These are phyloP conservation scores for Pagetopsis macropterus DNA, from an alignment of 2,797 vertebrate species.

Conservation along the genomic window DNA sequence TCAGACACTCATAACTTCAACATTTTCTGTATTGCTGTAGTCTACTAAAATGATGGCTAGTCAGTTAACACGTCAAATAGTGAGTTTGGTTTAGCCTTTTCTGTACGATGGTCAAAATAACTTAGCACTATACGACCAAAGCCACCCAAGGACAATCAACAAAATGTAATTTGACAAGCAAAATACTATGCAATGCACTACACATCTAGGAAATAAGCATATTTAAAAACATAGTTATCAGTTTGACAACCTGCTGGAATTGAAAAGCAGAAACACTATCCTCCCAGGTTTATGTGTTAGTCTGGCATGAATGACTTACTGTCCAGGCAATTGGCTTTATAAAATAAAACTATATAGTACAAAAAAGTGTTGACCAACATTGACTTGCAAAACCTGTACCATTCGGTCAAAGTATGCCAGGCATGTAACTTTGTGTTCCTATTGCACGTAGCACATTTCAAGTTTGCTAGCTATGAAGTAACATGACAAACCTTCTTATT, in stretches of 20 bases:
- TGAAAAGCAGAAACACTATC: constrained; percentile 6
- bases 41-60: constrained; percentile 24
- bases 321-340: not conserved
- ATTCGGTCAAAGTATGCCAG: not conserved
- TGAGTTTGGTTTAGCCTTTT: constrained; percentile 28
- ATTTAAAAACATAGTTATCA: constrained; percentile 30
- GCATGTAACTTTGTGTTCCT: not conserved
- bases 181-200: not conserved
- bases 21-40: constrained; percentile 21
- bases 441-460: not conserved
- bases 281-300: not conserved
- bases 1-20: constrained; percentile 55
- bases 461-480: not conserved
- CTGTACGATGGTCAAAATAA: not conserved
- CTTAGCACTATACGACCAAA: not conserved
- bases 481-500: not conserved
- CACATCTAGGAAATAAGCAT: not conserved
- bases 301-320: constrained; percentile 1
- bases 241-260: constrained; percentile 24
- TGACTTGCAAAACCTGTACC: not conserved
- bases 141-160: not conserved
- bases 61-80: constrained; percentile 31
- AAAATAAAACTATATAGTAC: not conserved
- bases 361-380: not conserved
- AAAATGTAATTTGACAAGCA: constrained; percentile 6